Evolutionary conservation across 2,797 vertebrate genomes (phyloP).

Genomic region (Microhierax caerulescens): DNA sequence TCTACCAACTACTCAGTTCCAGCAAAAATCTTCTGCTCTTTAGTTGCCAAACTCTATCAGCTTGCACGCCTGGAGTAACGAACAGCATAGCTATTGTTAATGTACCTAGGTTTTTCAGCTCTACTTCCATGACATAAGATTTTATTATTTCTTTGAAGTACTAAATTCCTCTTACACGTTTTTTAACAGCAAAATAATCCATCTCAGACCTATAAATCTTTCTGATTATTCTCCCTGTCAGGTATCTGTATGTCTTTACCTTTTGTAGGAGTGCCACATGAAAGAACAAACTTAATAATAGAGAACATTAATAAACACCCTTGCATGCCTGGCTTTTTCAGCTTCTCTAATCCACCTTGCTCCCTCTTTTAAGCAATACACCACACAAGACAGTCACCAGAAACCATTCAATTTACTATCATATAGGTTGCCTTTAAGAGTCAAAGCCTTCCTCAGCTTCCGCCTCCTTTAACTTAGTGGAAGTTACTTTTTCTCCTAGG

Average conservation of each 20-base stretch:
- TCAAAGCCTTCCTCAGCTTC: neutral
- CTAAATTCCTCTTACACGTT: neutral
- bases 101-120: neutral
- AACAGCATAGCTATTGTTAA: neutral
- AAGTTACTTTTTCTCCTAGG: neutral
- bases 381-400: neutral
- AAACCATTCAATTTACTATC: neutral
- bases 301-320: neutral
- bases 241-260: neutral
- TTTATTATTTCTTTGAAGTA: neutral
- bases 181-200: neutral
- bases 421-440: neutral
- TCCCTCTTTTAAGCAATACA: neutral
- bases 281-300: neutral
- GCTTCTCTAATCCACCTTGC: neutral
- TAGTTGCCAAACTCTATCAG: neutral
- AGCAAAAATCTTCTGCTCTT: neutral
- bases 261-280: neutral
- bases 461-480: neutral
- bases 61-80: neutral
- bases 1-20: neutral
- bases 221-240: neutral
- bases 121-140: neutral
- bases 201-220: neutral
- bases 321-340: neutral